These are phyloP conservation scores for Chalcis sispes DNA, from an alignment of 2,888 invertebrate species.

Conservation along the genomic window DNA sequence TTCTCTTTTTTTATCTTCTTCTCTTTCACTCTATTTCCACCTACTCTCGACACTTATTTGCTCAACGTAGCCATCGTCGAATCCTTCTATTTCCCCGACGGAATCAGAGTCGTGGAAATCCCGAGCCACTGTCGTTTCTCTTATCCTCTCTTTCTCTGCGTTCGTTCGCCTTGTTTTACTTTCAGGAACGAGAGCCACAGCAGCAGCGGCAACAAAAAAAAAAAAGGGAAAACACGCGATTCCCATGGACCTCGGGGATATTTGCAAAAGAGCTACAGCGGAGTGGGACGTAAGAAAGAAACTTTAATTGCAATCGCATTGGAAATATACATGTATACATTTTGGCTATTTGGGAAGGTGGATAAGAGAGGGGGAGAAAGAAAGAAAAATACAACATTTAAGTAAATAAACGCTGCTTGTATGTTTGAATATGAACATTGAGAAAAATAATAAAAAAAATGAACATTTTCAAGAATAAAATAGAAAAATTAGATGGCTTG, in stretches of 20 bases:
- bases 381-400: background rate
- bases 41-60: no score
- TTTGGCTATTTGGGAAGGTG: background rate
- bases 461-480: no score
- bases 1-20: no score
- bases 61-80: no score
- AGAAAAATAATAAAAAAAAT: no score
- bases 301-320: slow-evolving; percentile 14
- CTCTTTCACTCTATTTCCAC: no score
- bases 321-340: background rate
- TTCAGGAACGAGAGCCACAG: background rate
- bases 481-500: no score
- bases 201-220: background rate
- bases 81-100: no score
- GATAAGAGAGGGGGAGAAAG: background rate
- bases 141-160: no score
- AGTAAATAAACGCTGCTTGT: background rate
- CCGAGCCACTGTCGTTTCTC: no score
- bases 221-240: background rate
- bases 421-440: no score
- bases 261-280: slow-evolving; percentile 30
- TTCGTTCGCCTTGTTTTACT: slow-evolving; percentile 7
- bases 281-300: slow-evolving; percentile 54
- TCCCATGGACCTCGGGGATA: background rate
- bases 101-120: no score